These are phyloP conservation scores for Romanogobio albipinnatus DNA, from an alignment of 2,113 vertebrate genomes.

Conservation along the genomic window DNA sequence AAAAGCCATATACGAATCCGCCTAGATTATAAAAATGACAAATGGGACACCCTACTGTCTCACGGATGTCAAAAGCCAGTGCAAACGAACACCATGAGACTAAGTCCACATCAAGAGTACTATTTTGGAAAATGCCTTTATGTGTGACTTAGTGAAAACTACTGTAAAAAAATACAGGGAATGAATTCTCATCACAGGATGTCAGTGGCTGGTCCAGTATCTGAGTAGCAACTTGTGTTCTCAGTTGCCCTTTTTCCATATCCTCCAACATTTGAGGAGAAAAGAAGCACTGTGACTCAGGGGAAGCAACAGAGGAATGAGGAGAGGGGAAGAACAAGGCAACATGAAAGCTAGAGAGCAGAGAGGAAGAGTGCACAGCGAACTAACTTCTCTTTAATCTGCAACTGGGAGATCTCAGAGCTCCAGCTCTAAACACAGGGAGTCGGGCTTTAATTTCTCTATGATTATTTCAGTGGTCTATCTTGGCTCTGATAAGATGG, in stretches of 20 bases:
- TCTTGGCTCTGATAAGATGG: slow-evolving; percentile 46
- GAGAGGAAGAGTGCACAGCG: slow-evolving; percentile 11
- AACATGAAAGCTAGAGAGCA: slow-evolving; percentile 18
- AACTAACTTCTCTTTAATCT: slow-evolving; percentile 44
- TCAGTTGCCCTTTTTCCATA: slow-evolving; percentile 34
- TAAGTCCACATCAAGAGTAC: slow-evolving; percentile 2
- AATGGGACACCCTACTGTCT: not conserved
- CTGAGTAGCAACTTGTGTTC: slow-evolving; percentile 47
- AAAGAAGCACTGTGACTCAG: slow-evolving; percentile 38
- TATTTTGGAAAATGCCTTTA: not conserved
- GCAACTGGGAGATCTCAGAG: slow-evolving; percentile 43
- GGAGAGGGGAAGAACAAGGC: slow-evolving; percentile 11
- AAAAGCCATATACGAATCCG: not conserved
- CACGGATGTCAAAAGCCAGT: not conserved
- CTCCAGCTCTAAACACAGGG: slow-evolving; percentile 38
- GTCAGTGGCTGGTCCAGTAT: slow-evolving; percentile 32
- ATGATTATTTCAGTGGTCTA: slow-evolving; percentile 49
- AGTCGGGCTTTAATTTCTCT: slow-evolving; percentile 48
- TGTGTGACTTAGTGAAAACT: slow-evolving; percentile 2
- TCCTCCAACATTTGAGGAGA: slow-evolving; percentile 39
- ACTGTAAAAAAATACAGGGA: too few species aligned
- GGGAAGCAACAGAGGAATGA: slow-evolving; percentile 26
- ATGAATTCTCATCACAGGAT: slow-evolving; percentile 42
- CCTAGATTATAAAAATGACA: slow-evolving; percentile 4
- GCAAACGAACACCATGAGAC: not conserved